phyloP scores from a whole-genome alignment of 1,140 invertebrate species.

The Protaetia brevitarsis region DNA sequence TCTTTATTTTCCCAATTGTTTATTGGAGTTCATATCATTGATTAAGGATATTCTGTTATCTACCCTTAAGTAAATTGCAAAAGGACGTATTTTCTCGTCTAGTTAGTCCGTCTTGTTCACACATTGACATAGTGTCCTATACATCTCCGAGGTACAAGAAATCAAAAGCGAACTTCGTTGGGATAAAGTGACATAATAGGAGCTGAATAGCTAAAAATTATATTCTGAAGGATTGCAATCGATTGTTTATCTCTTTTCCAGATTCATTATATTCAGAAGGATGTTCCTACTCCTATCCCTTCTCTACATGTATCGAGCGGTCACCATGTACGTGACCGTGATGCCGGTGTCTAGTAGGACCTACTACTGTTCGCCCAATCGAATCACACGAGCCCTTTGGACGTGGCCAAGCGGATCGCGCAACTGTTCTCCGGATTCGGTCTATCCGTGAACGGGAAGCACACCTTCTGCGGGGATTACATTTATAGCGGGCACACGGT shows the following conservation, averaged over 20 bases:
- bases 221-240: not conserved
- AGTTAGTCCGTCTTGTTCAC: too few relatives aligned
- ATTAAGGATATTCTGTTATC: too few relatives aligned
- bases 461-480: slow-evolving; percentile 86
- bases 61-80: too few relatives aligned
- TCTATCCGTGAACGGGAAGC: slow-evolving; percentile 85
- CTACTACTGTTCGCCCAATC: slow-evolving; percentile 80
- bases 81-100: too few relatives aligned
- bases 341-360: slow-evolving; percentile 77
- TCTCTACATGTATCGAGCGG: slow-evolving; percentile 80
- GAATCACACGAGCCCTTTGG: slow-evolving; percentile 59
- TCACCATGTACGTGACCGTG: slow-evolving; percentile 88
- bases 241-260: slow-evolving; percentile 45
- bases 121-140: too few relatives aligned
- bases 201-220: not conserved
- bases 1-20: too few relatives aligned
- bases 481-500: slow-evolving; percentile 91
- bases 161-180: too few relatives aligned
- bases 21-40: too few relatives aligned
- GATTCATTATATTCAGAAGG: slow-evolving; percentile 79
- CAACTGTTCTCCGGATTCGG: slow-evolving; percentile 82
- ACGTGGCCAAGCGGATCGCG: slow-evolving; percentile 67
- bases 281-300: slow-evolving; percentile 79
- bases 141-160: too few relatives aligned
- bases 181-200: too few relatives aligned